A percentile compares a stretch with the other conserved stretches of the same genome.
Conservation (phyloP, 2,888 invertebrate species). For the Hedychridium roseum region DNA sequence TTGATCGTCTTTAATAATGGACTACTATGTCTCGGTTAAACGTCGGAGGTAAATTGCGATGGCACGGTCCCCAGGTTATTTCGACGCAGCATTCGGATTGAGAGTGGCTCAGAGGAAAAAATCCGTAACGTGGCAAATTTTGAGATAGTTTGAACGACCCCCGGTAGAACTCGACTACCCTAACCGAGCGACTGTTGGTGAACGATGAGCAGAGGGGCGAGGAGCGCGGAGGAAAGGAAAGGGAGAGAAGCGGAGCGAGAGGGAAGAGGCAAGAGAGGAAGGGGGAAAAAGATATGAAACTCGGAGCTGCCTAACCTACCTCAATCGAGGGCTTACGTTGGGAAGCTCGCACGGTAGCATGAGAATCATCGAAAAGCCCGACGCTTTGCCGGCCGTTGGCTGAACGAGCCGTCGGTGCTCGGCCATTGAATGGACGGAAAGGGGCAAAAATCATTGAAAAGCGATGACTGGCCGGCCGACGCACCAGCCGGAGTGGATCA, state of each 20-base stretch:
- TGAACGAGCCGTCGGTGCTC: slow-evolving; percentile 45
- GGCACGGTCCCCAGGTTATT: too few species aligned
- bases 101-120: too few species aligned
- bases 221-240: slow-evolving; percentile 5
- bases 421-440: slow-evolving; percentile 61
- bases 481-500: slow-evolving; percentile 55
- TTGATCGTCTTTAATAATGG: too few species aligned
- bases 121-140: too few species aligned
- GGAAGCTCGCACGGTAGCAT: slow-evolving; percentile 48
- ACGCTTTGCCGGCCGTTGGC: slow-evolving; percentile 34
- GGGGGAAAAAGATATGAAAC: slow-evolving; percentile 12
- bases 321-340: slow-evolving; percentile 56
- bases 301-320: slow-evolving; percentile 53
- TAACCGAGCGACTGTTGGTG: not conserved
- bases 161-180: too few species aligned
- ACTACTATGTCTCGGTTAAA: too few species aligned
- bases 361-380: slow-evolving; percentile 50
- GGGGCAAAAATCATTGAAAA: slow-evolving; percentile 62
- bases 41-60: too few species aligned
- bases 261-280: slow-evolving; percentile 26
- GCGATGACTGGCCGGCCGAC: slow-evolving; percentile 55
- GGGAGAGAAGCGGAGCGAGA: slow-evolving; percentile 10
- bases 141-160: too few species aligned
- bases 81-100: too few species aligned
- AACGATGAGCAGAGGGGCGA: not conserved